A percentile compares a stretch with the other conserved stretches of the same genome.
phyloP scores from a whole-genome alignment of 2,888 invertebrate genomes.

The Metacarcinus magister region DNA sequence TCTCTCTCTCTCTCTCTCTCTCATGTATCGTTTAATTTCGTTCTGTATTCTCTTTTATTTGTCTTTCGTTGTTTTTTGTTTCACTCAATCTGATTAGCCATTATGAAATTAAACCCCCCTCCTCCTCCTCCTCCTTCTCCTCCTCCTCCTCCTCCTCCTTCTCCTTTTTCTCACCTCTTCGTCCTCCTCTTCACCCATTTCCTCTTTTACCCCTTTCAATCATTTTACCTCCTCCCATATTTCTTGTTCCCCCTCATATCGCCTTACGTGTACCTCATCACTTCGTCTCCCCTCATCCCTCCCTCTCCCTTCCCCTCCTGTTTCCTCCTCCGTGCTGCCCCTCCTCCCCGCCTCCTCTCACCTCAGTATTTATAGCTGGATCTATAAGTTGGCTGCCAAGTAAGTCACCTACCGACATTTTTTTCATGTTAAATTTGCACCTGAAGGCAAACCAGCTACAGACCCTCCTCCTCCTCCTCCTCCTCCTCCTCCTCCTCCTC shows the following conservation, averaged over 20 bases:
- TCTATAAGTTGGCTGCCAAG: slow-evolving; percentile 26
- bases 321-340: not conserved
- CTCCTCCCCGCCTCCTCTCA: not conserved
- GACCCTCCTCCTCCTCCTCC: not conserved
- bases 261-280: slow-evolving; percentile 15
- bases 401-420: not conserved
- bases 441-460: slow-evolving; percentile 26
- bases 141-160: not conserved
- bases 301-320: not conserved
- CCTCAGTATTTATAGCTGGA: slow-evolving; percentile 8
- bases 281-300: not conserved
- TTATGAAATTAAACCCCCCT: not conserved
- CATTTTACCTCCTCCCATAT: slow-evolving; percentile 13
- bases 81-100: not conserved
- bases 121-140: not conserved
- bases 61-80: not conserved
- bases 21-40: not conserved
- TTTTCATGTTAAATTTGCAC: slow-evolving; percentile 26
- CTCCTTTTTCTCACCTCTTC: not conserved
- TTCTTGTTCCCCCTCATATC: slow-evolving; percentile 14
- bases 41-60: not conserved
- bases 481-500: not conserved
- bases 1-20: no score
- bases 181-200: not conserved
- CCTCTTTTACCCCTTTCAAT: slow-evolving; percentile 14